Evolutionary conservation across 2,888 invertebrate genomes (phyloP).

Genomic region (Eupithecia abbreviata): DNA sequence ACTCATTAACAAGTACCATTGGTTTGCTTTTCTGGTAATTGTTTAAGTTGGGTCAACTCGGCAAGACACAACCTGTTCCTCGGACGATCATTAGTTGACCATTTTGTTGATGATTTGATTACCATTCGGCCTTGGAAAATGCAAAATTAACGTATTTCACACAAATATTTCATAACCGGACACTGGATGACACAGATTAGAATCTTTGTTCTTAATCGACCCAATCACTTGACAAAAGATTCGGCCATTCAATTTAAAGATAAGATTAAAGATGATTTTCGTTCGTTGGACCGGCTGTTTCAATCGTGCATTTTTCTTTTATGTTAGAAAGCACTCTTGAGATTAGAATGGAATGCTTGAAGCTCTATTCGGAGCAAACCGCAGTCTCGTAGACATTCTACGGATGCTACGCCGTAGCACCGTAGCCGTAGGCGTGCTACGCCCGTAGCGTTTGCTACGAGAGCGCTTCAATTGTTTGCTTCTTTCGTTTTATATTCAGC

Average conservation of each 20-base stretch:
- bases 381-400: constrained; percentile 37
- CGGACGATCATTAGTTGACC: background rate
- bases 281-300: background rate
- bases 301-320: constrained; percentile 42
- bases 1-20: constrained; percentile 31
- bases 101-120: background rate
- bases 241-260: background rate
- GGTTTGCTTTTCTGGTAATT: constrained; percentile 14
- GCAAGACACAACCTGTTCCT: background rate
- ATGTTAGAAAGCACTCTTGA: constrained; percentile 46
- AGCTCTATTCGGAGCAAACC: constrained; percentile 27
- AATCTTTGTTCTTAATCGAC: background rate
- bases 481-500: constrained; percentile 16
- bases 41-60: constrained; percentile 5
- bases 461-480: constrained; percentile 35
- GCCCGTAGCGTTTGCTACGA: constrained; percentile 43
- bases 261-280: constrained; percentile 16
- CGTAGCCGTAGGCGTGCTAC: constrained; percentile 32
- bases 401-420: constrained; percentile 41
- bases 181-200: background rate
- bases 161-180: background rate
- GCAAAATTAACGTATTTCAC: background rate
- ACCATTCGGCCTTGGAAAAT: background rate
- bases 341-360: constrained; percentile 40
- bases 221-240: background rate